Evolutionary conservation across 2,888 invertebrate genomes (phyloP).

Genomic region (Seladonia tumulorum): DNA sequence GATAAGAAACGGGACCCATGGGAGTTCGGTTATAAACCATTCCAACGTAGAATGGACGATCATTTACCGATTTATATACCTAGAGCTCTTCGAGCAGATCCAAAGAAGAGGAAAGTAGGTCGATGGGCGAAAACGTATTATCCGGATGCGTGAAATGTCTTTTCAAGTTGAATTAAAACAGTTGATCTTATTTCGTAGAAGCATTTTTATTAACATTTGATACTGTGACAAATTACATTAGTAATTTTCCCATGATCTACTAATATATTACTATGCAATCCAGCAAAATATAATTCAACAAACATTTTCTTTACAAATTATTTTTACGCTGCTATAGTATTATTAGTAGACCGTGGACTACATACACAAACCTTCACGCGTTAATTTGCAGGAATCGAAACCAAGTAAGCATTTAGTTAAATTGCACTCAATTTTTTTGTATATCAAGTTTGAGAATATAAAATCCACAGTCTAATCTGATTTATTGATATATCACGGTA

Average conservation of each 20-base stretch:
- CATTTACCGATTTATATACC: constrained; percentile 90
- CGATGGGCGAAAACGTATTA: constrained; percentile 89
- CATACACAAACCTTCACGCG: too few relatives aligned
- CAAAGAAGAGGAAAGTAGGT: constrained; percentile 85
- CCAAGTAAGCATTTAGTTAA: not conserved
- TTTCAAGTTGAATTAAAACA: constrained; percentile 6
- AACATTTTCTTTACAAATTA: not conserved
- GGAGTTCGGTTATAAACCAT: constrained; percentile 87
- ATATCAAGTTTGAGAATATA: not conserved
- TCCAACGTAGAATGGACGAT: constrained; percentile 88
- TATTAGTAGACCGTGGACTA: not conserved
- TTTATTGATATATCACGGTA: constrained; percentile 31
- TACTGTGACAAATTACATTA: not conserved
- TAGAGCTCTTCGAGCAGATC: constrained; percentile 87
- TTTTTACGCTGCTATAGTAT: not conserved
- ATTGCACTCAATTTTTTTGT: not conserved
- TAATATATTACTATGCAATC: not conserved
- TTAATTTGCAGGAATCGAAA: too few relatives aligned
- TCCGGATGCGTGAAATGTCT: constrained; percentile 83
- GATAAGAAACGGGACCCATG: constrained; percentile 90
- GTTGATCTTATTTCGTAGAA: constrained; percentile 5
- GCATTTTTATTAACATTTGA: not conserved
- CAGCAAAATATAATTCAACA: not conserved
- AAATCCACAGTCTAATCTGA: not conserved
- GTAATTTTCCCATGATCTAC: not conserved